Evolutionary conservation across 2,113 vertebrate species (phyloP).

Genomic region (Parotia lawesii): DNA sequence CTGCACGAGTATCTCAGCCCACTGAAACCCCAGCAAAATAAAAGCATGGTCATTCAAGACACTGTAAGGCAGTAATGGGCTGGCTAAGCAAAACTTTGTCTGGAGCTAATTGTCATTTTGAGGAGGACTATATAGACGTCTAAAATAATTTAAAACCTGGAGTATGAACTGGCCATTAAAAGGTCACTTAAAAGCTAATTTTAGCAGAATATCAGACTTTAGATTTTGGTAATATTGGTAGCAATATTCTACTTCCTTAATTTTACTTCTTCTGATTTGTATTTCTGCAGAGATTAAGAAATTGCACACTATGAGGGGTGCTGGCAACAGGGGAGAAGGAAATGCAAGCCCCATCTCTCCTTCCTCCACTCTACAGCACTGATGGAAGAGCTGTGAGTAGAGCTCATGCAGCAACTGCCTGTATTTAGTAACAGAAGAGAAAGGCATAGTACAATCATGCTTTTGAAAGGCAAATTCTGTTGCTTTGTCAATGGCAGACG

Average conservation of each 20-base stretch:
- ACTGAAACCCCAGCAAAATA: background rate
- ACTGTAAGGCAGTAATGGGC: background rate
- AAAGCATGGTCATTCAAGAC: background rate
- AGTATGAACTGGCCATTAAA: background rate
- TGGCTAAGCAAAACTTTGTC: background rate
- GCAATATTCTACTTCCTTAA: background rate
- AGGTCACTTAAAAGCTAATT: background rate
- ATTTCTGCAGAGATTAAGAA: background rate
- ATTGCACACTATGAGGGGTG: background rate
- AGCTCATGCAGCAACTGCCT: background rate
- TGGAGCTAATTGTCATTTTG: background rate
- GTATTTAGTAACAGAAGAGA: background rate
- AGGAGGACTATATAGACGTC: background rate
- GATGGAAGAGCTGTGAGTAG: background rate
- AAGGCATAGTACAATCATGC: background rate
- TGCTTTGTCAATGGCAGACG: background rate
- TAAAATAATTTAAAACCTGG: background rate
- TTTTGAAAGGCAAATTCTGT: background rate
- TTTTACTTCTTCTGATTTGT: background rate
- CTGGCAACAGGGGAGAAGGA: background rate
- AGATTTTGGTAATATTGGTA: background rate
- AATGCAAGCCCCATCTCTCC: background rate
- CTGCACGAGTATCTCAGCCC: background rate
- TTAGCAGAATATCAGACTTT: constrained; percentile 7
- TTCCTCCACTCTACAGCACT: background rate